Evolutionary conservation across 2,113 vertebrate genomes (phyloP).

Genomic region (Morphnarchus princeps): DNA sequence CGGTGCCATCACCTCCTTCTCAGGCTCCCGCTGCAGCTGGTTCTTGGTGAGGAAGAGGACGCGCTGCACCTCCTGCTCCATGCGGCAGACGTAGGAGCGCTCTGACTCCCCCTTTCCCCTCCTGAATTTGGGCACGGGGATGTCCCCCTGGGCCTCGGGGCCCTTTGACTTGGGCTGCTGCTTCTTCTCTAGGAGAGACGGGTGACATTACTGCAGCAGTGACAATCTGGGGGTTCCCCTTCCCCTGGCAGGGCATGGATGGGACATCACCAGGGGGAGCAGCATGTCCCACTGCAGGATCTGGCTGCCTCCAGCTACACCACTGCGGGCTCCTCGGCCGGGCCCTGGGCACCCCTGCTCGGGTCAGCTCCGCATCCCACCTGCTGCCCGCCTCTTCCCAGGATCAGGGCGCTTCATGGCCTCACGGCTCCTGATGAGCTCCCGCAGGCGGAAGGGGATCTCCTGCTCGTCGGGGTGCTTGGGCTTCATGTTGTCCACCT

Average conservation of each 20-base stretch:
- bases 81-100: constrained; percentile 76
- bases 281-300: not conserved
- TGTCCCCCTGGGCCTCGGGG: not conserved
- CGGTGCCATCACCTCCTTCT: constrained; percentile 60
- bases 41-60: constrained; percentile 86
- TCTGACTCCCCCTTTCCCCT: constrained; percentile 74
- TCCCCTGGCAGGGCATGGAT: not conserved
- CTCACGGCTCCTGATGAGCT: constrained; percentile 86
- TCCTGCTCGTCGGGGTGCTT: constrained; percentile 77
- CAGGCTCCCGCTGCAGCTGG: constrained; percentile 80
- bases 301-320: not conserved
- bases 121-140: constrained; percentile 80
- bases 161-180: not conserved
- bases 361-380: not conserved
- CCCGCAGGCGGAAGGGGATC: constrained; percentile 88
- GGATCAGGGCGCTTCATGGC: constrained; percentile 67
- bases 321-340: accelerated
- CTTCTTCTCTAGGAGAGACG: not conserved
- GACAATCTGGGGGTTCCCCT: not conserved
- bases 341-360: accelerated
- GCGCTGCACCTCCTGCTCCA: constrained; percentile 81
- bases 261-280: accelerated
- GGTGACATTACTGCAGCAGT: not conserved
- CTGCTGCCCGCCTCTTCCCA: constrained; percentile 60
- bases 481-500: constrained; percentile 71